Percentiles rank a stretch among this genome's conserved stretches.
phyloP scores from a whole-genome alignment of 2,888 invertebrate species.

The Steinernema scapterisci region DNA sequence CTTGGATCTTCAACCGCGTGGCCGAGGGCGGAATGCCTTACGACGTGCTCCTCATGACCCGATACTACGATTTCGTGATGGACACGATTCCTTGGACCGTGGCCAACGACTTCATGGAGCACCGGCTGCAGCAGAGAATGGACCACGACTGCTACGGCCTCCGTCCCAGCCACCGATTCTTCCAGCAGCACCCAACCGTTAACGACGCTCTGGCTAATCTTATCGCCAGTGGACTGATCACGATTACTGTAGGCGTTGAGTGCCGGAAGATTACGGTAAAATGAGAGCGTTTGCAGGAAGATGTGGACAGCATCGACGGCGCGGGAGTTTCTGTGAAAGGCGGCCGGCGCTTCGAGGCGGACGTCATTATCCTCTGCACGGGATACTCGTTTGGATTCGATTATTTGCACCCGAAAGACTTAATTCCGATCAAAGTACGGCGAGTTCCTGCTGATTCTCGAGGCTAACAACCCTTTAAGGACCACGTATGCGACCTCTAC shows the following conservation, averaged over 20 bases:
- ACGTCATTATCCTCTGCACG: slow-evolving; percentile 67
- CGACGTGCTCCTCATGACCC: slow-evolving; percentile 55
- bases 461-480: slow-evolving; percentile 4
- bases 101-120: slow-evolving; percentile 66
- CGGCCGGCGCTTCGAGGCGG: slow-evolving; percentile 57
- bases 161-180: slow-evolving; percentile 63
- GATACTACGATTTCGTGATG: slow-evolving; percentile 60
- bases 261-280: too few species aligned
- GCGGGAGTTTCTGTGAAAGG: slow-evolving; percentile 49
- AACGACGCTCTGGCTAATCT: slow-evolving; percentile 70
- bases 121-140: slow-evolving; percentile 58
- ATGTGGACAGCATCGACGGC: slow-evolving; percentile 45
- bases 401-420: slow-evolving; percentile 65
- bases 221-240: slow-evolving; percentile 67
- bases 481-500: slow-evolving; percentile 68
- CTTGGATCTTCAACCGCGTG: slow-evolving; percentile 68
- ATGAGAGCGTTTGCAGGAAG: slow-evolving; percentile 42
- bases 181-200: slow-evolving; percentile 68
- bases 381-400: slow-evolving; percentile 70
- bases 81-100: slow-evolving; percentile 57
- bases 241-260: slow-evolving; percentile 58
- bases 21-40: slow-evolving; percentile 57
- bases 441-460: too few species aligned
- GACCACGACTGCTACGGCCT: slow-evolving; percentile 66
- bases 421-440: slow-evolving; percentile 51